Conservation (phyloP, 2,797 vertebrate genomes). For the Sebastes reedi region DNA sequence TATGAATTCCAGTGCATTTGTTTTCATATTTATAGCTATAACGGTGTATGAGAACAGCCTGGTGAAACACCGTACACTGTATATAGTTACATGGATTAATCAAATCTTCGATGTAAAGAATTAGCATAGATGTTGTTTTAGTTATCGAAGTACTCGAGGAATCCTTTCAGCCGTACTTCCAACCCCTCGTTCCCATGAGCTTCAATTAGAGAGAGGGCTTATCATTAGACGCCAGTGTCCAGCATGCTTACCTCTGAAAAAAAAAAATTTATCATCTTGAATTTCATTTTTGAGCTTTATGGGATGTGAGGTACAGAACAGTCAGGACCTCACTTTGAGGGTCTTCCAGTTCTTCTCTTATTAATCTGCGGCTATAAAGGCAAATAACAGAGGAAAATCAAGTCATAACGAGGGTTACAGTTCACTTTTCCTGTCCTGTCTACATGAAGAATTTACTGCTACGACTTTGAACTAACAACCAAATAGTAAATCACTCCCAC, state of each 20-base stretch:
- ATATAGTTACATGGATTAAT: no score
- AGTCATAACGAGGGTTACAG: slow-evolving; percentile 55
- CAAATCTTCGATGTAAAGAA: no score
- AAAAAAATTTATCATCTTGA: slow-evolving; percentile 34
- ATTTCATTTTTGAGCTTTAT: slow-evolving; percentile 38
- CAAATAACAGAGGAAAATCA: slow-evolving; percentile 24
- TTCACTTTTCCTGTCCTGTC: slow-evolving; percentile 69
- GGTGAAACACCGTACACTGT: no score
- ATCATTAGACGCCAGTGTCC: slow-evolving; percentile 28
- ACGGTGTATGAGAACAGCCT: no score
- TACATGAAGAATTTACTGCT: slow-evolving; percentile 68
- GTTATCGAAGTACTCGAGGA: background rate
- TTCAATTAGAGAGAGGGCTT: slow-evolving; percentile 26
- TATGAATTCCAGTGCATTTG: no score
- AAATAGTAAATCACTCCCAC: slow-evolving; percentile 67
- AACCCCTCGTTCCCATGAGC: slow-evolving; percentile 22
- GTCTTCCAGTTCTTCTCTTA: slow-evolving; percentile 67
- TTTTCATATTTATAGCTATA: no score
- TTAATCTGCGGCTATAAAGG: slow-evolving; percentile 69
- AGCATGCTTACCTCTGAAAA: slow-evolving; percentile 25
- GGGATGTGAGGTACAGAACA: slow-evolving; percentile 56
- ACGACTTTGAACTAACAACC: slow-evolving; percentile 70
- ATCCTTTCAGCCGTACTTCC: background rate
- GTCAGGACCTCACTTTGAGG: slow-evolving; percentile 44
- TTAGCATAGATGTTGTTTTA: background rate